Percentiles rank a stretch among this genome's conserved stretches.
Evolutionary conservation across 2,797 vertebrate genomes (phyloP).

Genomic region (Huso huso): DNA sequence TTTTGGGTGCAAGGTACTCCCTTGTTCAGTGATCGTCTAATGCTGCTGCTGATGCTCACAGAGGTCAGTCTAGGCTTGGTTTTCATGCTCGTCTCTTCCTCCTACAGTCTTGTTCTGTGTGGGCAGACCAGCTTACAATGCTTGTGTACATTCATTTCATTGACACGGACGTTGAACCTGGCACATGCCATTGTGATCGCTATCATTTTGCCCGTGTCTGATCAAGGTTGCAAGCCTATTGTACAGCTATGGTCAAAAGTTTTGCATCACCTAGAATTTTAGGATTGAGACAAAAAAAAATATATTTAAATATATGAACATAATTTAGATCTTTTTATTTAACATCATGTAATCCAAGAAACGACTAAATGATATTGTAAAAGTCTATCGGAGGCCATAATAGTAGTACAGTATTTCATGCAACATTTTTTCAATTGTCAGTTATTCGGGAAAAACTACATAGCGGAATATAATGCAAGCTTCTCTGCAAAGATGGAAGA

Average conservation of each 20-base stretch:
- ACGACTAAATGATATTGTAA: too few relatives aligned
- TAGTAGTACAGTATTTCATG: too few relatives aligned
- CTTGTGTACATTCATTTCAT: conserved; percentile 4
- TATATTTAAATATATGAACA: neutral
- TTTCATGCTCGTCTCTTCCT: conserved; percentile 43
- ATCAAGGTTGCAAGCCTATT: too few relatives aligned
- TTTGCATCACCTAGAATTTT: neutral
- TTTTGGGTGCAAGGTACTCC: conserved; percentile 28
- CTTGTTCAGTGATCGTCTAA: conserved; percentile 34
- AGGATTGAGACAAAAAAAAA: neutral
- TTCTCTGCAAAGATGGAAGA: too few relatives aligned
- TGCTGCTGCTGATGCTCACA: conserved; percentile 32
- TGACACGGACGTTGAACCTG: conserved; percentile 1
- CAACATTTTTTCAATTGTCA: too few relatives aligned
- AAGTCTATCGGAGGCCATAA: too few relatives aligned
- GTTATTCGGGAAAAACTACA: too few relatives aligned
- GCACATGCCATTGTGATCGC: neutral
- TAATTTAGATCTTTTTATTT: conserved; percentile 1
- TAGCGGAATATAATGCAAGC: too few relatives aligned
- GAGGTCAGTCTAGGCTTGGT: conserved; percentile 36
- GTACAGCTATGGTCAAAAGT: too few relatives aligned
- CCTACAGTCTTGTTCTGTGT: conserved; percentile 3
- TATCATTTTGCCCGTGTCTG: too few relatives aligned
- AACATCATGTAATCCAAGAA: too few relatives aligned
- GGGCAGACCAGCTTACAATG: neutral